Conservation (phyloP, 2,113 vertebrate genomes). For the Epinephelus moara region DNA sequence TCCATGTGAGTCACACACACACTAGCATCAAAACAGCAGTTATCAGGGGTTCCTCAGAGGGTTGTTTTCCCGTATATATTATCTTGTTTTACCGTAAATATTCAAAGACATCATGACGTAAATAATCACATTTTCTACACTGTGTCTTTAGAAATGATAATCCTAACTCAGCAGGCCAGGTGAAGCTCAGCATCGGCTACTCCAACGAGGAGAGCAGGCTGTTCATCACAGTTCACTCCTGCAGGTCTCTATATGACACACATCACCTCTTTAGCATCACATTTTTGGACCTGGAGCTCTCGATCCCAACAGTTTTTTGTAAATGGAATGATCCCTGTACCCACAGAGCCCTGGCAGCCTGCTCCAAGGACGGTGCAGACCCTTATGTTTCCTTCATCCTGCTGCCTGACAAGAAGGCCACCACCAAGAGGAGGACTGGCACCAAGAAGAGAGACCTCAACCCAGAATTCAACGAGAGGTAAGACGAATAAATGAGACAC, state of each 20-base stretch:
- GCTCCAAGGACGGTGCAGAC: constrained; percentile 89
- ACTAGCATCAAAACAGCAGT: background rate
- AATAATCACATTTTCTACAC: background rate
- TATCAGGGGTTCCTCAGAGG: background rate
- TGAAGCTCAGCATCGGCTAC: constrained; percentile 89
- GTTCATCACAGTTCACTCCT: constrained; percentile 86
- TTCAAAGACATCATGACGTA: background rate
- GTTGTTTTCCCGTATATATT: background rate
- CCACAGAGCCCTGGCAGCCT: constrained; percentile 85
- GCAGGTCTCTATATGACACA: constrained; percentile 83
- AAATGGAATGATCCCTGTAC: constrained; percentile 1
- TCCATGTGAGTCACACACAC: constrained; percentile 67
- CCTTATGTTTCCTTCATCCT: constrained; percentile 90
- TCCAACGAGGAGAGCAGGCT: constrained; percentile 88
- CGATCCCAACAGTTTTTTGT: background rate
- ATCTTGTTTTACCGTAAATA: background rate
- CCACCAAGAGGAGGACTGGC: constrained; percentile 90
- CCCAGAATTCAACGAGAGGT: constrained; percentile 93
- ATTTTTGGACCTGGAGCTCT: background rate
- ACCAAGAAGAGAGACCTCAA: constrained; percentile 90
- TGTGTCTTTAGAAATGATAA: constrained; percentile 62
- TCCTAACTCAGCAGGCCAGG: constrained; percentile 74
- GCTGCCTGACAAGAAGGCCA: constrained; percentile 90
- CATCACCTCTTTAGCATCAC: background rate
- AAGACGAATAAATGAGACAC: background rate